Evolutionary conservation across 2,797 vertebrate species (phyloP).

Genomic region (Pygocentrus nattereri): DNA sequence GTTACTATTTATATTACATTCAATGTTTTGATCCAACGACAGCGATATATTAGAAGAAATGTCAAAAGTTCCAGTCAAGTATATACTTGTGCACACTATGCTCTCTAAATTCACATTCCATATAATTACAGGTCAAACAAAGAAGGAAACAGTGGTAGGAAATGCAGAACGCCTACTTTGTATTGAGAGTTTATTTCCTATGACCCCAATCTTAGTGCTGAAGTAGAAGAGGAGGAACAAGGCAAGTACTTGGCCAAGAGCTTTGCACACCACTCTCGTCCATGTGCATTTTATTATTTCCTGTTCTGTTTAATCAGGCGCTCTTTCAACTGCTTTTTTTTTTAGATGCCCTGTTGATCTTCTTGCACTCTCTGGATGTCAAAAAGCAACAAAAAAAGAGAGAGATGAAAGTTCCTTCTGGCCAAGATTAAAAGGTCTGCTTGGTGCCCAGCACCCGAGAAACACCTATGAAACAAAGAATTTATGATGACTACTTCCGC

Average conservation of each 20-base stretch:
- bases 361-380: conserved; percentile 24
- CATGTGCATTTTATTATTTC: conserved; percentile 44
- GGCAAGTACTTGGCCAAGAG: conserved; percentile 11
- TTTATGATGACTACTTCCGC: conserved; percentile 81
- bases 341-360: conserved; percentile 51
- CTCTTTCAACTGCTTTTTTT: conserved; percentile 34
- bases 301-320: conserved; percentile 50
- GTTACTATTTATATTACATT: too few species aligned
- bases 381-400: background rate
- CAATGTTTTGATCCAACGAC: too few species aligned
- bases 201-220: conserved; percentile 26
- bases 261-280: background rate
- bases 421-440: conserved; percentile 60
- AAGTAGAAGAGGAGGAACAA: background rate
- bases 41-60: too few species aligned
- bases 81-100: too few species aligned
- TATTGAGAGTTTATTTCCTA: conserved; percentile 48
- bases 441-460: conserved; percentile 49
- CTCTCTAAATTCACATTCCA: too few species aligned
- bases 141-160: background rate
- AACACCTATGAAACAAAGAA: conserved; percentile 77
- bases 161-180: conserved; percentile 25
- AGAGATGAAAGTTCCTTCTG: conserved; percentile 51
- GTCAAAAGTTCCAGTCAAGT: too few species aligned
- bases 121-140: background rate